A percentile compares a stretch with the other conserved stretches of the same genome.
phyloP scores from a whole-genome alignment of 2,888 invertebrate species.

The Xanthorhoe designata region DNA sequence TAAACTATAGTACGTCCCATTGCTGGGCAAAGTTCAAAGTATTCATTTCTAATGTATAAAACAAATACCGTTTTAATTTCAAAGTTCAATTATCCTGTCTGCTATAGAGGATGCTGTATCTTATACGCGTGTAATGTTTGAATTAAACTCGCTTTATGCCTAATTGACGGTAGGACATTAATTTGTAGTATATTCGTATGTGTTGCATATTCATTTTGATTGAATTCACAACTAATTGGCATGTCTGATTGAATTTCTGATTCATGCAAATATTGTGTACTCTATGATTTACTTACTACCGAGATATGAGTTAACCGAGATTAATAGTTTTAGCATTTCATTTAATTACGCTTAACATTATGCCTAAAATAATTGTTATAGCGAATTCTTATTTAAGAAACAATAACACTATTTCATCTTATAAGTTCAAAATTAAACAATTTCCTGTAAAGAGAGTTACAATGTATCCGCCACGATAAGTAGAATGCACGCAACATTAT shows the following conservation, averaged over 20 bases:
- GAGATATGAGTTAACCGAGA: too few species aligned
- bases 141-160: constrained; percentile 39
- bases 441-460: neutral
- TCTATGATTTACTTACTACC: too few species aligned
- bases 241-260: constrained; percentile 27
- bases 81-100: neutral
- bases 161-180: constrained; percentile 50
- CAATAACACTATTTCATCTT: neutral
- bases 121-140: constrained; percentile 35
- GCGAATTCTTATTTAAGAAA: neutral
- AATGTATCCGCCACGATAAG: constrained; percentile 12
- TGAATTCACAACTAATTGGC: constrained; percentile 31
- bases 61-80: neutral
- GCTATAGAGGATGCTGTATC: constrained; percentile 2
- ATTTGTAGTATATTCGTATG: constrained; percentile 46
- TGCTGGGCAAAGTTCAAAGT: too few species aligned
- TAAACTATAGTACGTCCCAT: too few species aligned
- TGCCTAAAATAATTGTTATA: neutral
- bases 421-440: neutral
- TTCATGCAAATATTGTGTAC: constrained; percentile 20
- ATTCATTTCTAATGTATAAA: too few species aligned
- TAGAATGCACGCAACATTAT: constrained; percentile 16
- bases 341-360: neutral
- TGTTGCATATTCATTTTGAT: constrained; percentile 34
- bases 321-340: too few species aligned